Evolutionary conservation across 30 jellyfish, hydroid and myxozoan genomes (phyloP).

Genomic region (Aurelia aurita complex sp. Pacific): DNA sequence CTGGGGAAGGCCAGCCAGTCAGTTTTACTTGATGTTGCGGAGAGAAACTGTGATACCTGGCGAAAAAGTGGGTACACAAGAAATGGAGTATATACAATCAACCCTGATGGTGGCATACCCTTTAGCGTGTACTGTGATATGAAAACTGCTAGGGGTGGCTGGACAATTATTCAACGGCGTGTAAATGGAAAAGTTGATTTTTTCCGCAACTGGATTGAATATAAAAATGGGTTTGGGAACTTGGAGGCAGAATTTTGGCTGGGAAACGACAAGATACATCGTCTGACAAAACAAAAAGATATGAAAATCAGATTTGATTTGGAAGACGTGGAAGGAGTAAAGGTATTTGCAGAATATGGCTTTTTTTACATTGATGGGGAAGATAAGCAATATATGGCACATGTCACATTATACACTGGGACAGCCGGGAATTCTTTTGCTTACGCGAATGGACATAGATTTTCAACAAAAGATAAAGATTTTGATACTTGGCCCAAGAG

Average conservation of each 20-base stretch:
- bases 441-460: not conserved
- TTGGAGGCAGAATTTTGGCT: conserved; percentile 36
- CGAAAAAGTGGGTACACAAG: not conserved
- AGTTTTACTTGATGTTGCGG: no score
- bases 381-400: not conserved
- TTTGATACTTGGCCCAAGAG: not conserved
- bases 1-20: no score
- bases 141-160: conserved; percentile 31
- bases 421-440: conserved; percentile 44
- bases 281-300: conserved; percentile 1
- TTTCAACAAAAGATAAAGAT: conserved; percentile 34
- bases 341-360: conserved; percentile 32
- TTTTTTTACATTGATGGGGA: conserved; percentile 28
- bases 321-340: conserved; percentile 18
- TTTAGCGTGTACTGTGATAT: conserved; percentile 30
- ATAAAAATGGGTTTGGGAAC: conserved; percentile 34
- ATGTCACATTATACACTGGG: conserved; percentile 14
- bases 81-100: conserved; percentile 10
- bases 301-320: conserved; percentile 41
- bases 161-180: conserved; percentile 52
- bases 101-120: conserved; percentile 18
- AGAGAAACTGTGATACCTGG: not conserved
- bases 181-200: conserved; percentile 33
- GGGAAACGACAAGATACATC: conserved; percentile 33
- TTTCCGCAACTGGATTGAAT: conserved; percentile 32